Evolutionary conservation across 2,113 vertebrate species (phyloP), one percentile per base, ranked within the genome.

Genomic region (Todiramphus chloris): DNA sequence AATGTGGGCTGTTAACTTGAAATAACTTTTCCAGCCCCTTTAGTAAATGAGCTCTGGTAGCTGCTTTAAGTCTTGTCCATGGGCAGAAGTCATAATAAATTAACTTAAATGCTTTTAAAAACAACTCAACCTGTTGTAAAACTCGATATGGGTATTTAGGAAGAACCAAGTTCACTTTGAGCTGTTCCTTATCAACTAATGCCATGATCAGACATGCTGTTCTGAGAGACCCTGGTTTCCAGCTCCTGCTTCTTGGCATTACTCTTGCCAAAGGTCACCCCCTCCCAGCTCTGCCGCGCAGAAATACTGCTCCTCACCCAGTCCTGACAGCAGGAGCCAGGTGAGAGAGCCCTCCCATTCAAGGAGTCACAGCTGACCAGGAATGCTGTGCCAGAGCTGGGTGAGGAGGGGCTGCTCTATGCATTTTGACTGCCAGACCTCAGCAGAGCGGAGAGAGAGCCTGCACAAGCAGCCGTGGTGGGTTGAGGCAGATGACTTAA

Each of bases 41-140:
- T 82, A 58, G 76, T 92, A 94, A 96, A 94, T 94, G 78, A 95
- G 67, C 81, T 94, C 74, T 92, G 74, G 66, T 91, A 96, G 80
- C 69, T 75, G 77, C 68, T 70, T 73, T 78, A 88, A 78, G 50
- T 78, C 72, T 79, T 0, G 0, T 87, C 77, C 59, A 83, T 15
- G 27, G 46, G 35, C 46, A 84, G 35, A 87, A 89, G 62, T 92
- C 83, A 58, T 87, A 79, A 85, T 78, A 66, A 60, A 79, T 81
- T 87, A 62, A 89, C 21, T 31, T 75, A 43, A 76, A 51, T 55
- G 59, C 59, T 91, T 93, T 93, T 60, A 64, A 84, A 87, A 72
- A 35, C 33, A 75, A 56, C 67, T 77, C 63, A 87, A 39, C 37
- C 51, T 73, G 23, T 8, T 76, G 46, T 70, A 91, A 87, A 95